A percentile compares a stretch with the other conserved stretches of the same genome.
Evolutionary conservation across 2,113 vertebrate genomes (phyloP).

Genomic region (Phycodurus eques): DNA sequence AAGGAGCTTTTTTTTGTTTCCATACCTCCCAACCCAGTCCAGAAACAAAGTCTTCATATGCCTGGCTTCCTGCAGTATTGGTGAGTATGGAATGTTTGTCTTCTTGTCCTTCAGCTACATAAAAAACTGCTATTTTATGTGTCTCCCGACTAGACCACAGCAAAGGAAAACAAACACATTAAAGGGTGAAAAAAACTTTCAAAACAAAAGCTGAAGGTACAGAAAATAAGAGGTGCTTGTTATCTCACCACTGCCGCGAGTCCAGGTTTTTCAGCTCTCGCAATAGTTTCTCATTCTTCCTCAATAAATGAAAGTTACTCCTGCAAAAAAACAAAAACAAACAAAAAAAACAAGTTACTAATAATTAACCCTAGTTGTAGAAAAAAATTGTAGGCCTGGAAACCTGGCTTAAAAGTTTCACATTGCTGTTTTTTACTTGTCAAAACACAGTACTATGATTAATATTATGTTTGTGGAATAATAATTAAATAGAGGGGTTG

Average conservation of each 20-base stretch:
- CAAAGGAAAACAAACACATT: slow-evolving; percentile 1
- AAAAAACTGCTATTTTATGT: slow-evolving; percentile 99
- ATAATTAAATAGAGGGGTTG: too few relatives aligned
- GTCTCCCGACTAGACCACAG: slow-evolving; percentile 86
- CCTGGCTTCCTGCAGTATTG: slow-evolving; percentile 93
- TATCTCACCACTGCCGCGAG: slow-evolving; percentile 90
- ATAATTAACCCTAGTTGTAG: background rate
- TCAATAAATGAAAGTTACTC: slow-evolving; percentile 95
- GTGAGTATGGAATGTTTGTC: slow-evolving; percentile 99
- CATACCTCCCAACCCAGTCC: slow-evolving; percentile 98
- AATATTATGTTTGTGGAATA: too few relatives aligned
- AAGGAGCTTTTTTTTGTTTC: background rate
- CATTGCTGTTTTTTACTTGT: background rate
- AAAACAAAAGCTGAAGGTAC: background rate
- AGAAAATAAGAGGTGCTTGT: background rate
- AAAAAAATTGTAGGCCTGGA: background rate
- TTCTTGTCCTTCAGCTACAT: slow-evolving; percentile 97
- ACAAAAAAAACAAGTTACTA: background rate
- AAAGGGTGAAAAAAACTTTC: background rate
- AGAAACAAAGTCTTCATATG: slow-evolving; percentile 97
- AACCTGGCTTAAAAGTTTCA: background rate
- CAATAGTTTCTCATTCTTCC: slow-evolving; percentile 97
- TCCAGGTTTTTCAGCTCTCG: slow-evolving; percentile 97
- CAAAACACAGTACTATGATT: too few relatives aligned
- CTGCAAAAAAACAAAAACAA: slow-evolving; percentile 57